Evolutionary conservation across 2,797 vertebrate genomes (phyloP), one percentile per base, ranked within the genome.

Genomic region (Neosilurus mollespiculum): DNA sequence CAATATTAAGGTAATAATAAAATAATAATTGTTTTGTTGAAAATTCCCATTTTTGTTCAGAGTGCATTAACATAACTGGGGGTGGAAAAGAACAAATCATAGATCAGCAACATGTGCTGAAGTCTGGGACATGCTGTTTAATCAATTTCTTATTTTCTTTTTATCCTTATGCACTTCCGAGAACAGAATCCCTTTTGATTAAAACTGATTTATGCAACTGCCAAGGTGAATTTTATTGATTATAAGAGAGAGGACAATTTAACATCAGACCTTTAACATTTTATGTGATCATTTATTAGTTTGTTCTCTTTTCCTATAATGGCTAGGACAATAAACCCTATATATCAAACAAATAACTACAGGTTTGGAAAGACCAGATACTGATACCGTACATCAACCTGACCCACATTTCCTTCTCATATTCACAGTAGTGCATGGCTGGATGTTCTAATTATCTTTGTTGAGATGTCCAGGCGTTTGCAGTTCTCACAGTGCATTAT

Each of bases 191-290:
- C 30, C 14, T 2, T 12, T 0, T 77, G 37, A 70, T 51, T 26
- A 70, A 70, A 70, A 72, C 67, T 92, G 93, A 93, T 92, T 92
- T 89, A 91, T 90, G 85, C 90, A n/a, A 43, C 90, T 92, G 92
- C 91, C 93, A 92, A 92, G 90, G 93, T 91, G 88, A 92, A 91
- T 91, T 90, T 91, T 92, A 94, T 94, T 89, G 94, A 94, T 94
- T 90, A 91, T 91, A 89, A 92, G 89, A 90, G 88, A 91, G 88
- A 61, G 26, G 51, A 78, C 59, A 43, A 82, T 85, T 79, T 64
- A 78, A 82, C 84, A 64, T 16, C 80, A 34, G 66, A 64, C 67
- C 67, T 64, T 43, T 82, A 80, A 85, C 80, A 79, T 82, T 76
- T 87, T 58, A 66, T 82, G 53, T 65, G 67, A 75, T 82, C 75